A percentile compares a stretch with the other conserved stretches of the same genome.
phyloP scores from a whole-genome alignment of 2,797 vertebrate species.

The Phrynocephalus vlangalii region DNA sequence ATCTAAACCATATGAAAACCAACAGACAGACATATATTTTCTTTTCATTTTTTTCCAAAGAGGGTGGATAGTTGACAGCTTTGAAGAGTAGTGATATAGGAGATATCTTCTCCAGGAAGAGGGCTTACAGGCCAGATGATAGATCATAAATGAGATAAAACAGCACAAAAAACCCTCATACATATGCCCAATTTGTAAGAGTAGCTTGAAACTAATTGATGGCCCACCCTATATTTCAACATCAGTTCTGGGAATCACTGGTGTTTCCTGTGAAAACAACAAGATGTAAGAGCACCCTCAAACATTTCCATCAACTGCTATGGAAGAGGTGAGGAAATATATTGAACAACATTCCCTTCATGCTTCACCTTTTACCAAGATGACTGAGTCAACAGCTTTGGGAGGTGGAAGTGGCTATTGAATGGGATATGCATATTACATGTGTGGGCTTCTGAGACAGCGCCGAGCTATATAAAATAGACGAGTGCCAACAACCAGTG shows the following conservation, averaged over 20 bases:
- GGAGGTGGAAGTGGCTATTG: no score
- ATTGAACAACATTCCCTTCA: not conserved
- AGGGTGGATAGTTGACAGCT: not conserved
- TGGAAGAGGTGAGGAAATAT: not conserved
- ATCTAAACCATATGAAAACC: not conserved
- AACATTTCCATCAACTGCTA: not conserved
- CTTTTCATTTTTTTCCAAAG: not conserved
- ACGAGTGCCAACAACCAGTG: not conserved
- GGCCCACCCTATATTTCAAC: not conserved
- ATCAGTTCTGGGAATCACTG: not conserved
- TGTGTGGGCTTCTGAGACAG: not conserved
- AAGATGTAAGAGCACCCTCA: not conserved
- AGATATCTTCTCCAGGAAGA: not conserved
- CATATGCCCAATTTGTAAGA: not conserved
- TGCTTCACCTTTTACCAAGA: not conserved
- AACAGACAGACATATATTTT: not conserved
- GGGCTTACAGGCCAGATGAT: not conserved
- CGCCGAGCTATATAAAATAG: not conserved
- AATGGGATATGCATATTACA: no score
- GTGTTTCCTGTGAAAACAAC: not conserved
- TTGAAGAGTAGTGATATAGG: not conserved
- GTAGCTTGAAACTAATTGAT: not conserved
- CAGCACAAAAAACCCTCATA: not conserved
- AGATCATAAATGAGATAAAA: not conserved
- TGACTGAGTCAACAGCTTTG: not conserved